phyloP scores from a whole-genome alignment of 2,797 vertebrate species.

The Helicolenus hilgendorfi region DNA sequence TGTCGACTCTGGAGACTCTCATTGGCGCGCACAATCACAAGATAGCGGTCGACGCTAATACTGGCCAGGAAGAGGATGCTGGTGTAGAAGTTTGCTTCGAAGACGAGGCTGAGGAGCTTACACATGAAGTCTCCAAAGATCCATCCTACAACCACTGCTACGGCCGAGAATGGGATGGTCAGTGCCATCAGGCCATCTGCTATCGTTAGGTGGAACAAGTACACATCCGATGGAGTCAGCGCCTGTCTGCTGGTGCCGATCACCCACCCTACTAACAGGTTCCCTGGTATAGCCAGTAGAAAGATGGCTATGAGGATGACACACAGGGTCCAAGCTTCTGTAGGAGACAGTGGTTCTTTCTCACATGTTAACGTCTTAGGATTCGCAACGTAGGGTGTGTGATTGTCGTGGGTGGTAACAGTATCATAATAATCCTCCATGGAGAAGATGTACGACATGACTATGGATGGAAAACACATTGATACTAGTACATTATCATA shows the following conservation, averaged over 20 bases:
- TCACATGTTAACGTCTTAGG: conserved; percentile 2
- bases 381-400: not conserved
- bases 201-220: conserved; percentile 88
- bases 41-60: conserved; percentile 90
- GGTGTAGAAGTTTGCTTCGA: conserved; percentile 89
- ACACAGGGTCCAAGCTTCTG: conserved; percentile 31
- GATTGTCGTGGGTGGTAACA: accelerated
- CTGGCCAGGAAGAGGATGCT: conserved; percentile 90
- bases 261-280: conserved; percentile 86
- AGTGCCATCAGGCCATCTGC: conserved; percentile 88
- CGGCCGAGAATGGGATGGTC: conserved; percentile 83
- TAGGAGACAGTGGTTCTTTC: accelerated
- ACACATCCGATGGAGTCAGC: conserved; percentile 86
- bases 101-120: conserved; percentile 80
- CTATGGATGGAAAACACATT: conserved; percentile 22
- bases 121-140: conserved; percentile 87
- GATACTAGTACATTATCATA: not conserved
- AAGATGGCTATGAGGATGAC: conserved; percentile 73
- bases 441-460: accelerated
- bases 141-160: conserved; percentile 71
- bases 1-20: conserved; percentile 41
- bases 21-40: conserved; percentile 84
- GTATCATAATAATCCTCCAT: not conserved
- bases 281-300: conserved; percentile 87
- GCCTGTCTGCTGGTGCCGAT: conserved; percentile 67